A percentile compares a stretch with the other conserved stretches of the same genome.
phyloP scores from a whole-genome alignment of 92 coral and sea anemone genomes.

The Epizoanthus stellaris region DNA sequence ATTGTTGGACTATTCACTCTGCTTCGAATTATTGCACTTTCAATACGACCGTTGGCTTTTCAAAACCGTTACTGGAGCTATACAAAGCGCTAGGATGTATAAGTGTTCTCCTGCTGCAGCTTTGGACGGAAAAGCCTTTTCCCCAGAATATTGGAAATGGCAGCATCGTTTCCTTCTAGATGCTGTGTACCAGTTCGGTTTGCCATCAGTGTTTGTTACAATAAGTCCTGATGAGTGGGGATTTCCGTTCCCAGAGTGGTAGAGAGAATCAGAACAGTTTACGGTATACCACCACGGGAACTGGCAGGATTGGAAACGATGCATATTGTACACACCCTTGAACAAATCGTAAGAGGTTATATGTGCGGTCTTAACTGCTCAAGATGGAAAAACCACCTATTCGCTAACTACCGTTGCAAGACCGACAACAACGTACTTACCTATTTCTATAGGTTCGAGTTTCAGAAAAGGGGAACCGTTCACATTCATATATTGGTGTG shows the following conservation, averaged over 20 bases:
- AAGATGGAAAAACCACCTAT: background rate
- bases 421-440: constrained; percentile 3
- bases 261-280: too few species aligned
- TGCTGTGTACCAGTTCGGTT: background rate
- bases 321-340: background rate
- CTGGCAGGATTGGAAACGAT: too few species aligned
- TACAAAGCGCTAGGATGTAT: background rate
- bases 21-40: background rate
- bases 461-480: constrained; percentile 40
- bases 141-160: constrained; percentile 27
- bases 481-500: constrained; percentile 60
- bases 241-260: constrained; percentile 5
- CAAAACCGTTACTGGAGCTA: constrained; percentile 27
- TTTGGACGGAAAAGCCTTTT: background rate
- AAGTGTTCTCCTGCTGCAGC: background rate
- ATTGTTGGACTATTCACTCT: too few species aligned
- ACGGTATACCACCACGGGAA: too few species aligned
- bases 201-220: constrained; percentile 7
- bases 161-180: constrained; percentile 15
- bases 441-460: constrained; percentile 56
- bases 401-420: background rate
- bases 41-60: constrained; percentile 26
- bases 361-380: background rate
- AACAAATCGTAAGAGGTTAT: background rate
- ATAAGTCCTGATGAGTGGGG: constrained; percentile 17